phyloP scores from a whole-genome alignment of 2,888 invertebrate genomes.

The Dasysyrphus albostriatus region DNA sequence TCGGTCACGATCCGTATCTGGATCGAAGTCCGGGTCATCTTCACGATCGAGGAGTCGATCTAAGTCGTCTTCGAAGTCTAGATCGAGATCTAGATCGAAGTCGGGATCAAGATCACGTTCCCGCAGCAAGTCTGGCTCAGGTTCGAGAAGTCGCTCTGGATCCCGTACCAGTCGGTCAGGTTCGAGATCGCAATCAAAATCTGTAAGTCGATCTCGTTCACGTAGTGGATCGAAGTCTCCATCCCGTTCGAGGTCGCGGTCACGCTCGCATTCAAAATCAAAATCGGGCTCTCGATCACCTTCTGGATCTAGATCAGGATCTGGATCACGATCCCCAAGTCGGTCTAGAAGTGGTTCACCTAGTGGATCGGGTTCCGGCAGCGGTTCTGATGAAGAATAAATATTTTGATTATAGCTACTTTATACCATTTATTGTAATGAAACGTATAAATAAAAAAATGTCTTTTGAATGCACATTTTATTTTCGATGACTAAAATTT shows the following conservation, averaged over 20 bases:
- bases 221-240: conserved; percentile 40
- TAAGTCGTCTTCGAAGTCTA: conserved; percentile 76
- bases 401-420: conserved; percentile 62
- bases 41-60: conserved; percentile 79
- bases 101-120: conserved; percentile 79
- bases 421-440: conserved; percentile 49
- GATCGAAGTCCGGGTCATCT: conserved; percentile 79
- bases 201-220: conserved; percentile 58
- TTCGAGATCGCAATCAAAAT: conserved; percentile 54
- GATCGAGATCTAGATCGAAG: conserved; percentile 80
- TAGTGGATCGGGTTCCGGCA: conserved; percentile 81
- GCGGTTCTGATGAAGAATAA: conserved; percentile 83
- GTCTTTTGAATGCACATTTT: conserved; percentile 23
- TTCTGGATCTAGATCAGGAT: conserved; percentile 79
- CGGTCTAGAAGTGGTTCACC: conserved; percentile 80
- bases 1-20: conserved; percentile 77
- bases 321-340: conserved; percentile 82
- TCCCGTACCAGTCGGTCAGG: conserved; percentile 58
- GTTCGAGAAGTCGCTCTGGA: conserved; percentile 63
- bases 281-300: conserved; percentile 77
- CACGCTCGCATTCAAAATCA: conserved; percentile 73
- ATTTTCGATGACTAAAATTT: conserved; percentile 48
- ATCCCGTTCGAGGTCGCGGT: conserved; percentile 51
- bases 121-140: conserved; percentile 79
- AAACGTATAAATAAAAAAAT: conserved; percentile 39